Conservation (phyloP, 2,113 vertebrate genomes). For the Mesoclemmys tuberculata region DNA sequence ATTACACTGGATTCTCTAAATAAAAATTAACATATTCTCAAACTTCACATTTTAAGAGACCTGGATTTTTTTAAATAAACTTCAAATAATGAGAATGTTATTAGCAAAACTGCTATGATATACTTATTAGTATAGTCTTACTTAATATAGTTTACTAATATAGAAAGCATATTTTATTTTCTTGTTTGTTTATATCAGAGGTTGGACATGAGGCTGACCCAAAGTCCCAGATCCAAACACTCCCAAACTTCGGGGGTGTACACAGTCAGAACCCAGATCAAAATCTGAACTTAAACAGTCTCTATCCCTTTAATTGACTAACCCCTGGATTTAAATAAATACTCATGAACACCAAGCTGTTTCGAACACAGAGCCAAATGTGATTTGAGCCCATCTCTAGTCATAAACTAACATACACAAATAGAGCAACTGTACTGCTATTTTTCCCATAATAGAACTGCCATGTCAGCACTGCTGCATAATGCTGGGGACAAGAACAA, state of each 20-base stretch:
- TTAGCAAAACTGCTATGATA: not conserved
- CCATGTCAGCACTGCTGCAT: constrained; percentile 2
- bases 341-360: not conserved
- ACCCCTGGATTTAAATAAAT: not conserved
- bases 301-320: not conserved
- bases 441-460: not conserved
- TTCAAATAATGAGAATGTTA: not conserved
- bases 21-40: not conserved
- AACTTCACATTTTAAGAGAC: constrained; percentile 7
- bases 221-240: not conserved
- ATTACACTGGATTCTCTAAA: not conserved
- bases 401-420: not conserved
- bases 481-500: not conserved
- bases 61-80: not conserved
- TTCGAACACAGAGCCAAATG: not conserved
- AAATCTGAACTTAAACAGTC: not conserved
- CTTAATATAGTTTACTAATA: not conserved
- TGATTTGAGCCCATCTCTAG: not conserved
- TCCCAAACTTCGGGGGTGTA: not conserved
- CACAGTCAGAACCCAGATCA: not conserved
- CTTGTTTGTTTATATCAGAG: not conserved
- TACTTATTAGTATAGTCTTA: not conserved
- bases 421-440: not conserved
- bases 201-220: not conserved
- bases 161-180: not conserved